Percentiles rank a stretch among this genome's conserved stretches.
Conservation (phyloP, 2,888 invertebrate genomes). For the Troilus luridus region DNA sequence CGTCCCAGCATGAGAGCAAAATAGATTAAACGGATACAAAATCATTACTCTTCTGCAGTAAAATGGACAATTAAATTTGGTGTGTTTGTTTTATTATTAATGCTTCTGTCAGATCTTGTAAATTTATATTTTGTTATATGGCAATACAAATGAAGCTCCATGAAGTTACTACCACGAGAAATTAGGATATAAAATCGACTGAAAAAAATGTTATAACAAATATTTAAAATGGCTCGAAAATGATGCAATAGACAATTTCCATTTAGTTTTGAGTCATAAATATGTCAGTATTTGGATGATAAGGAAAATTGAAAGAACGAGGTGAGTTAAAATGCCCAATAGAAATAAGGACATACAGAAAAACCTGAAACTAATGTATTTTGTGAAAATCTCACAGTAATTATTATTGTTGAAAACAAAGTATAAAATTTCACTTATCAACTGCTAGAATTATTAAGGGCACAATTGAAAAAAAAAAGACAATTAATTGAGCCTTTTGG, state of each 20-base stretch:
- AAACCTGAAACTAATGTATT: not conserved
- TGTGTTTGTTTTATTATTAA: too few relatives aligned
- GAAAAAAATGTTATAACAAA: not conserved
- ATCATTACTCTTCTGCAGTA: too few relatives aligned
- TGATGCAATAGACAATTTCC: not conserved
- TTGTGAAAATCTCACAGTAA: not conserved
- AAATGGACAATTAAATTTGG: too few relatives aligned
- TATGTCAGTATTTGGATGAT: not conserved
- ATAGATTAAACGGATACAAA: too few relatives aligned
- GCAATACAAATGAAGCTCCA: too few relatives aligned
- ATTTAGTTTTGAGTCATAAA: not conserved
- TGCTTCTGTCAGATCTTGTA: too few relatives aligned
- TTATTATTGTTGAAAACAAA: not conserved
- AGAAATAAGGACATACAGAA: not conserved
- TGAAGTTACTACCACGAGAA: too few relatives aligned
- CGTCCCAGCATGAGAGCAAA: too few relatives aligned
- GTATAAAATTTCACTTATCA: not conserved
- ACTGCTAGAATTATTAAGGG: not conserved
- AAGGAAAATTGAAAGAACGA: not conserved
- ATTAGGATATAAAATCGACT: not conserved
- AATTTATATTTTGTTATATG: too few relatives aligned
- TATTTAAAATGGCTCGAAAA: not conserved
- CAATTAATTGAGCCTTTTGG: too few relatives aligned
- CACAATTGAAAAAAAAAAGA: not conserved
- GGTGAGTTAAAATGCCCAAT: not conserved